Conservation (phyloP, 2,888 invertebrate species). For the Harpalus rubripes region DNA sequence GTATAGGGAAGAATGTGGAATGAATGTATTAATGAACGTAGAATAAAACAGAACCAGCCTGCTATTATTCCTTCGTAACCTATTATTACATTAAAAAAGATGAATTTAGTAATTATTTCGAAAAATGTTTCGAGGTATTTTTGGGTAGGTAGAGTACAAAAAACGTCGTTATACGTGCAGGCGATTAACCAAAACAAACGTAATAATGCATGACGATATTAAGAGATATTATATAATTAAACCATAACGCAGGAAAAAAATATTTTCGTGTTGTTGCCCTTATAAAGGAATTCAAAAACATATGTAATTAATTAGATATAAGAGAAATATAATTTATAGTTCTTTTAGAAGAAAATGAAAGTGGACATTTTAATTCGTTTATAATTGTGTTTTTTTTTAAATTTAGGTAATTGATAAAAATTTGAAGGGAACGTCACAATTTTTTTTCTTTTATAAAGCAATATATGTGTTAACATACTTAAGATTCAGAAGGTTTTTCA, state of each 20-base stretch:
- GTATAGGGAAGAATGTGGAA: conserved; percentile 24
- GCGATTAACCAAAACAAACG: conserved; percentile 52
- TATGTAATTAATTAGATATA: neutral
- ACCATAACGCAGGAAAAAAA: conserved; percentile 26
- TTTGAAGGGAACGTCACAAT: no score
- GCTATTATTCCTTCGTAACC: conserved; percentile 52
- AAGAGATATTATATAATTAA: conserved; percentile 51
- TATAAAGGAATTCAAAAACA: neutral
- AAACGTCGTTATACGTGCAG: conserved; percentile 43
- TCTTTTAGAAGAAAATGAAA: no score
- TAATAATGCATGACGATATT: conserved; percentile 54
- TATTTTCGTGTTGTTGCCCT: conserved; percentile 10
- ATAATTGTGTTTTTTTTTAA: no score
- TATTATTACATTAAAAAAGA: conserved; percentile 56
- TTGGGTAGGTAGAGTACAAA: conserved; percentile 24
- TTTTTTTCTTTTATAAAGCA: no score
- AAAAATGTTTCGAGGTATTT: conserved; percentile 50
- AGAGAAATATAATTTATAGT: neutral
- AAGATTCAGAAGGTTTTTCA: no score
- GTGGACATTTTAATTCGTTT: no score
- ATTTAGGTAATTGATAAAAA: no score
- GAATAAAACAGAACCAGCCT: conserved; percentile 41
- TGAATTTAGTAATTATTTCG: conserved; percentile 59
- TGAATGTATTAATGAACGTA: conserved; percentile 52
- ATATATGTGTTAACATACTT: no score